These are phyloP conservation scores for Burhinus oedicnemus DNA, from an alignment of 2,113 vertebrate genomes.

Conservation along the genomic window DNA sequence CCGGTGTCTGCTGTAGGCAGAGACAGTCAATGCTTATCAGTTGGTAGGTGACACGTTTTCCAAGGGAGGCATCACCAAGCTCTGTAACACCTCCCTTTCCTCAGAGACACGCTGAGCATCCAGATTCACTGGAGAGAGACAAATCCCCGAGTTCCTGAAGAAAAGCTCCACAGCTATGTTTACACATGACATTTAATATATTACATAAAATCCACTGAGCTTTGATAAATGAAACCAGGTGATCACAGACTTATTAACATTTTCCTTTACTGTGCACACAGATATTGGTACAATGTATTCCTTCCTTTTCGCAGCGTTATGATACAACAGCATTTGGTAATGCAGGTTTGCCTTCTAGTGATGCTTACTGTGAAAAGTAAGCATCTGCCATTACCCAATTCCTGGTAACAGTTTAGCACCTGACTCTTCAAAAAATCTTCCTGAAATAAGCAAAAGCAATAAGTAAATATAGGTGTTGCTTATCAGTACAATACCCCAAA, in stretches of 20 bases:
- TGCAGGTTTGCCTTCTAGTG: background rate
- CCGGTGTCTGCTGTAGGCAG: background rate
- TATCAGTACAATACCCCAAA: background rate
- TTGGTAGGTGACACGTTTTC: background rate
- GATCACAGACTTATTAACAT: background rate
- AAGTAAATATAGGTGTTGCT: background rate
- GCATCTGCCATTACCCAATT: background rate
- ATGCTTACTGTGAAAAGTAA: background rate
- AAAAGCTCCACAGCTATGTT: background rate
- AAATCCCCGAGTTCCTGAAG: background rate
- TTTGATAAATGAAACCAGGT: background rate
- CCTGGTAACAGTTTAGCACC: background rate
- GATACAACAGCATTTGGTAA: background rate
- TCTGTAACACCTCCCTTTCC: background rate
- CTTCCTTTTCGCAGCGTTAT: background rate
- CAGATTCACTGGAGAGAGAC: background rate
- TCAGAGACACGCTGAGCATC: background rate
- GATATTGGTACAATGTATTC: fast-evolving
- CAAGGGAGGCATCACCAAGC: background rate
- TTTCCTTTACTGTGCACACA: background rate
- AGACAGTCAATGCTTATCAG: background rate
- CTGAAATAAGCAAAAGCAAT: background rate
- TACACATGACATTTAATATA: background rate
- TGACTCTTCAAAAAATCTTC: background rate
- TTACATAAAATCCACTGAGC: background rate